Percentiles rank a stretch among this genome's conserved stretches.
Evolutionary conservation across 2,113 vertebrate species (phyloP).

Genomic region (Charina bottae): DNA sequence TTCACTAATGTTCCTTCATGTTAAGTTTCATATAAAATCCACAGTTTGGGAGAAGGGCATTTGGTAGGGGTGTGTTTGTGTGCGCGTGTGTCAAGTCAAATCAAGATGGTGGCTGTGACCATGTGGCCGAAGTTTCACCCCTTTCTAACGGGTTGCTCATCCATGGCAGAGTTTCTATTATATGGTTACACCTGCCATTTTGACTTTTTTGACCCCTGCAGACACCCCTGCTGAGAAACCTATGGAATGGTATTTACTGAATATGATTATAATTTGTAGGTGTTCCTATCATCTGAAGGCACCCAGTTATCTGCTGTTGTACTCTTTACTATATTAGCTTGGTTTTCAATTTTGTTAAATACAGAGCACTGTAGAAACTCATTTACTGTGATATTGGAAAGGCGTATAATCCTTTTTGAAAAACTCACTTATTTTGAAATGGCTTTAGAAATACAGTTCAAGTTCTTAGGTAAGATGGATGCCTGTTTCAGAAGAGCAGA

Average conservation of each 20-base stretch:
- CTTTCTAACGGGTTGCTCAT: neutral
- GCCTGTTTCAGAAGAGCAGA: slow-evolving; percentile 41
- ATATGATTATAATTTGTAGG: neutral
- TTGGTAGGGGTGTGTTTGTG: neutral
- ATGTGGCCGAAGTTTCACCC: neutral
- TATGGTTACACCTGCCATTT: neutral
- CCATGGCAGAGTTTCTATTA: neutral
- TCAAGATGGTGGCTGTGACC: neutral
- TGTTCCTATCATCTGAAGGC: neutral
- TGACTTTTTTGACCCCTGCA: neutral
- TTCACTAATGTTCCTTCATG: neutral
- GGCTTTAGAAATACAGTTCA: neutral
- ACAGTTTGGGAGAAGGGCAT: neutral
- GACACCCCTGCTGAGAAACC: neutral
- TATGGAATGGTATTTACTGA: neutral
- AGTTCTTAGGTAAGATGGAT: slow-evolving; percentile 28
- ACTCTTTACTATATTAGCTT: neutral
- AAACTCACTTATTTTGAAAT: slow-evolving; percentile 29
- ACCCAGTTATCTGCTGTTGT: neutral
- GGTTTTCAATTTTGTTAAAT: neutral
- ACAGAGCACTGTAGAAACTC: neutral
- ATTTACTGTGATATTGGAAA: neutral
- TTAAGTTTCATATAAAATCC: neutral
- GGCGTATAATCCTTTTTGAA: neutral
- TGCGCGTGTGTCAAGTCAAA: neutral